Base-by-base conservation (phyloP, 2,113 vertebrate genomes). In the Eonycteris spelaea region DNA sequence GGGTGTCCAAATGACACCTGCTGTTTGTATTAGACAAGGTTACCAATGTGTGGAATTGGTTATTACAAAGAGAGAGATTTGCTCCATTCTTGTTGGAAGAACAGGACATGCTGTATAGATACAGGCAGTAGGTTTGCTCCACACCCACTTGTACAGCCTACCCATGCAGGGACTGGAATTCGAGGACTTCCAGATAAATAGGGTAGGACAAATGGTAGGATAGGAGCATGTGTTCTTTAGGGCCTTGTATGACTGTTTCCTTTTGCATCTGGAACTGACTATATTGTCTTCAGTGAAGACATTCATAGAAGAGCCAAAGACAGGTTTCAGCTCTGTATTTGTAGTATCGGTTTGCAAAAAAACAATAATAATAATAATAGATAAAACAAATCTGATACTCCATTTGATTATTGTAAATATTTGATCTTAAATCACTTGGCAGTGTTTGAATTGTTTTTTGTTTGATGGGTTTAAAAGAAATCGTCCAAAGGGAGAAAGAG, bases 241-340 rank as follows among this genome's bases (percentile, higher is more conserved):
- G 94, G 96, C 97, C 98, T 97, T 88, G 65, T 70, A 83, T 91
- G 96, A 96, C 95, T 95, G 75, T 86, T 97, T 96, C 91, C 94
- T 98, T 97, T 97, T 95, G 95, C 96, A 77, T 95, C 95, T 89
- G 98, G 97, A 98, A 98, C 98, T 97, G 95, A 97, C 96, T 40
- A 7, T 94, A 96, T 96, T 98, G 99, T 99, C 99, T 99, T 99
- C 99, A 99, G 98, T 99, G 99, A 99, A 99, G 99, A 99, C 99
- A 98, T 98, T 98, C 90, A 98, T 98, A 98, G 98, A 98, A 98
- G 98, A 99, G 98, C 99, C 98, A 99, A 99, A 99, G 98, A 99
- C 97, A 98, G 96, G 97, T 98, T 98, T 98, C 98, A 98, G 98
- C 98, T 98, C 99, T 98, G 98, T 98, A 97, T 98, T 98, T 98